Evolutionary conservation across 2,888 invertebrate species (phyloP).

Genomic region (Pachliopta kotzebuea): DNA sequence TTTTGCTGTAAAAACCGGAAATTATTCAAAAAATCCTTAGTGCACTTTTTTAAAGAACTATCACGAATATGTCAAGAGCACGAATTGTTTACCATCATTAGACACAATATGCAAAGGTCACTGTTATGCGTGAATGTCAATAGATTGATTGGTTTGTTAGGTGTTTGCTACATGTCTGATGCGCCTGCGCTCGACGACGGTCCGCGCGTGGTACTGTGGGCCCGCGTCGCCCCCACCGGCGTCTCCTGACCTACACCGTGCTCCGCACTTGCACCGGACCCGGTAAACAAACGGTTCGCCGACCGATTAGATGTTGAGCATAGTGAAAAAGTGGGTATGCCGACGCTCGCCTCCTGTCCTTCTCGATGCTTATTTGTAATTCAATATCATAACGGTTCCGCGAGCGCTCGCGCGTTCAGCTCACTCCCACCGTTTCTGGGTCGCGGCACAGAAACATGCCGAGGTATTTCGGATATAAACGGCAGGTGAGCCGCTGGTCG

Average conservation of each 20-base stretch:
- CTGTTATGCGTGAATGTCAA: constrained; percentile 50
- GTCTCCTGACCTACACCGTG: constrained; percentile 71
- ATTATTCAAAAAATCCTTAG: constrained; percentile 31
- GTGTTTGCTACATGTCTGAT: constrained; percentile 55
- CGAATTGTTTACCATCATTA: constrained; percentile 60
- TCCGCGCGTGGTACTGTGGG: constrained; percentile 52
- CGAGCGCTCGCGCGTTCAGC: constrained; percentile 61
- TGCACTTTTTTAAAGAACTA: constrained; percentile 62
- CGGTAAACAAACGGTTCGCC: constrained; percentile 79
- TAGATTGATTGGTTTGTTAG: constrained; percentile 40
- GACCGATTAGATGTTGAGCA: constrained; percentile 68
- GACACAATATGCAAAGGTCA: constrained; percentile 59
- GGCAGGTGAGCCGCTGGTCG: constrained; percentile 28
- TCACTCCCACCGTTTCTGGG: constrained; percentile 58
- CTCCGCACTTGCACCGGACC: constrained; percentile 56
- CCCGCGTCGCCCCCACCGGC: constrained; percentile 51
- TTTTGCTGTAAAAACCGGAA: constrained; percentile 15
- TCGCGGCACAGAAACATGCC: constrained; percentile 54
- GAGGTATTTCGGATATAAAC: constrained; percentile 43
- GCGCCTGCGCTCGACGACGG: constrained; percentile 59
- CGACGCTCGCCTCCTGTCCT: constrained; percentile 43
- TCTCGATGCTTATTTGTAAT: constrained; percentile 65
- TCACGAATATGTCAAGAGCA: constrained; percentile 55
- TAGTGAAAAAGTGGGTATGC: constrained; percentile 49
- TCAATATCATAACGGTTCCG: constrained; percentile 73